Evolutionary conservation across 1,140 invertebrate genomes (phyloP).

Genomic region (Aporrectodea caliginosa): DNA sequence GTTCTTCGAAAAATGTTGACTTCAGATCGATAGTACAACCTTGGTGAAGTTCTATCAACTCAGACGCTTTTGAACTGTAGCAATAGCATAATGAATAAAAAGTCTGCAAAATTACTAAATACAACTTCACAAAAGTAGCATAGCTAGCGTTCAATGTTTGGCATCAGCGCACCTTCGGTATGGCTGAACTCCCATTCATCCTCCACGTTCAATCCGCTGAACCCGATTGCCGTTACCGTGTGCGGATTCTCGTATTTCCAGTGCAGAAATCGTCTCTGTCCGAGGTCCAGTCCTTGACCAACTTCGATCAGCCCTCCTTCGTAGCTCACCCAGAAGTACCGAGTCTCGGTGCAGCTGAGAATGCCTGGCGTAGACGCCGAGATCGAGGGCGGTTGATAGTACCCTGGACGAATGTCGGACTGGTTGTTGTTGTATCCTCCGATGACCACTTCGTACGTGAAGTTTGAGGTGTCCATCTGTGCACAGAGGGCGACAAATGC

Average conservation of each 20-base stretch:
- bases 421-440: neutral
- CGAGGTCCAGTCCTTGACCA: constrained; percentile 3
- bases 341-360: constrained; percentile 3
- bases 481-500: neutral
- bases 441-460: neutral
- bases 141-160: no score
- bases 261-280: neutral
- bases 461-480: neutral
- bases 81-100: no score
- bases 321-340: constrained; percentile 15
- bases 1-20: no score
- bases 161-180: neutral
- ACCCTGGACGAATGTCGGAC: neutral
- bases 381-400: neutral
- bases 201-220: neutral
- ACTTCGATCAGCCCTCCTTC: constrained; percentile 11
- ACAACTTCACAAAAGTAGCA: no score
- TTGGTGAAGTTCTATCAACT: no score
- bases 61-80: no score
- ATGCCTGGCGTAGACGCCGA: constrained; percentile 1
- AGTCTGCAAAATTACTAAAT: no score
- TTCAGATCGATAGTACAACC: no score
- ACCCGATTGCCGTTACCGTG: neutral
- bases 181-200: neutral
- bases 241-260: neutral